A percentile compares a stretch with the other conserved stretches of the same genome.
These are phyloP conservation scores for Dascillus cervinus DNA, from an alignment of 2,888 invertebrate genomes.

Conservation along the genomic window DNA sequence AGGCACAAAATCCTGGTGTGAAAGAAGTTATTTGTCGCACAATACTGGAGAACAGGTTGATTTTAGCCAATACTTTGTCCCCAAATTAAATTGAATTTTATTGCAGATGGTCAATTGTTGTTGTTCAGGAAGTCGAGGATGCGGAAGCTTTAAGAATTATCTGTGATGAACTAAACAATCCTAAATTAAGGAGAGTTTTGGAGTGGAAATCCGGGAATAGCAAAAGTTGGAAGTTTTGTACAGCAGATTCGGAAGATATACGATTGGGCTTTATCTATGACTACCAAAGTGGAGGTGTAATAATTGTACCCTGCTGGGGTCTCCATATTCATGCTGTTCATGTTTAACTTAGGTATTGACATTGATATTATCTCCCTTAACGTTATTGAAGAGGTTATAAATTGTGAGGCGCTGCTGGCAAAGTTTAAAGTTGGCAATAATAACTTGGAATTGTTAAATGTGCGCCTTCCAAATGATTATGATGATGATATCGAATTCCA, in stretches of 20 bases:
- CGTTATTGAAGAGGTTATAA: no score
- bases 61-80: background rate
- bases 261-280: constrained; percentile 44
- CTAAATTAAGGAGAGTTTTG: constrained; percentile 51
- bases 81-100: constrained; percentile 6
- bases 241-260: constrained; percentile 33
- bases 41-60: constrained; percentile 68
- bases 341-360: no score
- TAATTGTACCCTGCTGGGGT: background rate
- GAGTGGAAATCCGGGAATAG: constrained; percentile 61
- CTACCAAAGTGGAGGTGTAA: constrained; percentile 30
- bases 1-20: constrained; percentile 72
- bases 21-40: constrained; percentile 76
- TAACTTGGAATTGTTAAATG: constrained; percentile 46
- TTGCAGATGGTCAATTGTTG: constrained; percentile 62
- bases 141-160: constrained; percentile 60
- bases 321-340: no score
- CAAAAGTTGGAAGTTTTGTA: constrained; percentile 58
- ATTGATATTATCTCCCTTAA: no score
- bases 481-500: constrained; percentile 8
- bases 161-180: constrained; percentile 61
- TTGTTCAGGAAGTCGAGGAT: constrained; percentile 65
- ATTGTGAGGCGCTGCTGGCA: constrained; percentile 33
- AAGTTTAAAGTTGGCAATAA: constrained; percentile 47
- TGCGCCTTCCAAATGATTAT: constrained; percentile 14